Percentiles rank a stretch among this genome's conserved stretches.
Conservation (phyloP, 2,888 invertebrate genomes). For the Beris chalybata region DNA sequence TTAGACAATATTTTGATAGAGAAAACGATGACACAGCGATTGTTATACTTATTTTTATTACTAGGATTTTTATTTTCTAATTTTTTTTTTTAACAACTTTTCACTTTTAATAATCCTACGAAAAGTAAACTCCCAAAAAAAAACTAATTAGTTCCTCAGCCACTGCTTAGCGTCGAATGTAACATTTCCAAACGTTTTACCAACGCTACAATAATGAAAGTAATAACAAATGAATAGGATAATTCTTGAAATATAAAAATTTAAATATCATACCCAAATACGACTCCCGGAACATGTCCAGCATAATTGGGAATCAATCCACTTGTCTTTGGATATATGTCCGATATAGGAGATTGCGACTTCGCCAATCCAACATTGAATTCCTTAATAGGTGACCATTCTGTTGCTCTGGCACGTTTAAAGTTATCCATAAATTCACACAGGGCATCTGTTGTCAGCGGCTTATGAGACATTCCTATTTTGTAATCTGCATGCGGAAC, state of each 20-base stretch:
- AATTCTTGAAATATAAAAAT: not conserved
- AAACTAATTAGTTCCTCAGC: conserved; percentile 53
- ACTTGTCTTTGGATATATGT: conserved; percentile 73
- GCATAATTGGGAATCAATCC: conserved; percentile 72
- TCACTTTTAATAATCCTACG: too few species aligned
- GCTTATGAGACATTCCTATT: conserved; percentile 57
- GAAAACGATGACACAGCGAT: too few species aligned
- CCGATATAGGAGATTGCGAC: conserved; percentile 51
- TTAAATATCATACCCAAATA: conserved; percentile 61
- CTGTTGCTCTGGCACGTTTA: conserved; percentile 69
- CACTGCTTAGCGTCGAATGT: conserved; percentile 70
- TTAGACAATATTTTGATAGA: too few species aligned
- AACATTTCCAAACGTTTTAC: conserved; percentile 72
- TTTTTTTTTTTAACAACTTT: too few species aligned
- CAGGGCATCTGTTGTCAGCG: conserved; percentile 69
- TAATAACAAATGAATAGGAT: not conserved
- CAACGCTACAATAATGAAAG: conserved; percentile 59
- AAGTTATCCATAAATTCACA: conserved; percentile 77
- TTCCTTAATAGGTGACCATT: conserved; percentile 67
- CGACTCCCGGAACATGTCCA: conserved; percentile 70
- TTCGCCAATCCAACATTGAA: conserved; percentile 46
- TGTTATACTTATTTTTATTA: too few species aligned
- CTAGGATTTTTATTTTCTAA: too few species aligned
- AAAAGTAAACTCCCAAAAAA: not conserved
- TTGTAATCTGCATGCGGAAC: conserved; percentile 51